Conservation (phyloP, 2,797 vertebrate genomes). For the Hirundo rustica region DNA sequence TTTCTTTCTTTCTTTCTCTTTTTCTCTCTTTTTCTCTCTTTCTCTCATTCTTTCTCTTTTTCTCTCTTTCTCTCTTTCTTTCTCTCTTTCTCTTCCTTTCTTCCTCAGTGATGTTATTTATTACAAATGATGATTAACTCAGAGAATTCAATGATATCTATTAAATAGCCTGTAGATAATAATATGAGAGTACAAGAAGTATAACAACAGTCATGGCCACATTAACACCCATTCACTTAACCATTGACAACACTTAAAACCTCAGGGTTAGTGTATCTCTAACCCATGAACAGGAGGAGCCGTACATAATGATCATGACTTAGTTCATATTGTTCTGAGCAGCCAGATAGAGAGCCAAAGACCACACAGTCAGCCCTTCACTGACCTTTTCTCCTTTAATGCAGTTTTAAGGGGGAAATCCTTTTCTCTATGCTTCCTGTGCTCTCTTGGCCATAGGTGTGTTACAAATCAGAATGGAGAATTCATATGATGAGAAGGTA, state of each 20-base stretch:
- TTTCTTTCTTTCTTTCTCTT: too few species aligned
- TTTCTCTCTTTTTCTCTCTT: too few species aligned
- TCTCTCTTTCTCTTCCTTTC: fast-evolving
- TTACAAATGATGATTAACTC: not conserved
- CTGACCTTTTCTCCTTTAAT: not conserved
- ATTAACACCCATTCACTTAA: not conserved
- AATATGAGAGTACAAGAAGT: not conserved
- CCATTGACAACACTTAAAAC: not conserved
- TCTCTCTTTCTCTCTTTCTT: fast-evolving
- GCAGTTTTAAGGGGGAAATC: not conserved
- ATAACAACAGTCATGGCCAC: not conserved
- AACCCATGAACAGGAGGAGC: not conserved
- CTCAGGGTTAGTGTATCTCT: not conserved
- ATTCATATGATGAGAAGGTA: constrained; percentile 7
- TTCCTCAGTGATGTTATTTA: not conserved
- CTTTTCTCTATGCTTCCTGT: not conserved
- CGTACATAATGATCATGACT: not conserved
- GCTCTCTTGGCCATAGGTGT: constrained; percentile 12
- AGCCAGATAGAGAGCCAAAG: not conserved
- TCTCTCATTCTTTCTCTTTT: fast-evolving
- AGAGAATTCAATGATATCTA: not conserved
- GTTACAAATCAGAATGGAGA: constrained; percentile 17
- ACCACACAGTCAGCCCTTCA: not conserved
- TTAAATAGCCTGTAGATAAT: not conserved
- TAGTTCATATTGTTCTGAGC: not conserved